A percentile compares a stretch with the other conserved stretches of the same genome.
Evolutionary conservation across 2,888 invertebrate genomes (phyloP).

Genomic region (Agrotis puta): DNA sequence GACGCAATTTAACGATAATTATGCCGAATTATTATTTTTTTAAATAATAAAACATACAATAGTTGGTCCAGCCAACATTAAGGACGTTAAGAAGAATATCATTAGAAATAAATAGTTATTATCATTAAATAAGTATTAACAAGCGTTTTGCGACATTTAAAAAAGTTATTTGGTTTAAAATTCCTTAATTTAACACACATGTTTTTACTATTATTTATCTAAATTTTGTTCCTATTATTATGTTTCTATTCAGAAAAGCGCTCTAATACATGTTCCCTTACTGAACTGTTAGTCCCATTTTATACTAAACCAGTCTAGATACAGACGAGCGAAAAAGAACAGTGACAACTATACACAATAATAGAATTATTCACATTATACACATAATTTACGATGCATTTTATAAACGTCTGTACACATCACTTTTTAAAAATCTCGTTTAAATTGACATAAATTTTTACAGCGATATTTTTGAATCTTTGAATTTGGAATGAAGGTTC

Average conservation of each 20-base stretch:
- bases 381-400: slow-evolving; percentile 71
- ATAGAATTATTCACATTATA: slow-evolving; percentile 75
- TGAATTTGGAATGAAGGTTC: slow-evolving; percentile 53
- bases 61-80: slow-evolving; percentile 77
- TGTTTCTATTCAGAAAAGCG: slow-evolving; percentile 72
- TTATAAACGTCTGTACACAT: slow-evolving; percentile 67
- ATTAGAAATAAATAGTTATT: slow-evolving; percentile 66
- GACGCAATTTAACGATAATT: slow-evolving; percentile 72
- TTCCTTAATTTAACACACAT: slow-evolving; percentile 72
- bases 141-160: slow-evolving; percentile 69
- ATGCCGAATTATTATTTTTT: slow-evolving; percentile 60
- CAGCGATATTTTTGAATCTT: slow-evolving; percentile 49
- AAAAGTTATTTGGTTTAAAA: slow-evolving; percentile 70
- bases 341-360: slow-evolving; percentile 67
- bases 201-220: slow-evolving; percentile 70
- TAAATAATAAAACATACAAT: slow-evolving; percentile 59
- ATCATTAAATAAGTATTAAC: slow-evolving; percentile 66
- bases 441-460: slow-evolving; percentile 70
- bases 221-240: slow-evolving; percentile 71
- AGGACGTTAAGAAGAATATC: slow-evolving; percentile 65
- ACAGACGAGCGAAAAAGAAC: slow-evolving; percentile 66
- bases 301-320: slow-evolving; percentile 63
- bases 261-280: slow-evolving; percentile 69
- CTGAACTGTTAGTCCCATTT: slow-evolving; percentile 61
- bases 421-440: slow-evolving; percentile 64